Percentiles rank a stretch among this genome's conserved stretches.
Evolutionary conservation across 2,888 invertebrate genomes (phyloP).

Genomic region (Synergus laeviventris): DNA sequence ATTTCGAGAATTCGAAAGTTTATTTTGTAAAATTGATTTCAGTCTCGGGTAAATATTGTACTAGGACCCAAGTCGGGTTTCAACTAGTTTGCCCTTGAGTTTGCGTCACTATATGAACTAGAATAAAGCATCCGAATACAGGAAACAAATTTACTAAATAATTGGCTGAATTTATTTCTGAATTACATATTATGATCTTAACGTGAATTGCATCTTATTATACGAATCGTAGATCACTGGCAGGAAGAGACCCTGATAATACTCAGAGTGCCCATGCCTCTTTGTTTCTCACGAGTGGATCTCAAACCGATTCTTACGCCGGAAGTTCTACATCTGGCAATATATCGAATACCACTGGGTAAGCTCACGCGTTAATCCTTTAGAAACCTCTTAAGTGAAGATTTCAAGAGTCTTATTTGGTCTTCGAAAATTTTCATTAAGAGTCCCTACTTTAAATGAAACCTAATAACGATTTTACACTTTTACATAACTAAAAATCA

Average conservation of each 20-base stretch:
- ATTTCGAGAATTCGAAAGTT: neutral
- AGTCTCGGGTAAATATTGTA: too few relatives aligned
- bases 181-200: conserved; percentile 30
- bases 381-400: conserved; percentile 21
- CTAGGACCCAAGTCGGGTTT: too few relatives aligned
- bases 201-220: conserved; percentile 9
- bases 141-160: neutral
- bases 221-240: conserved; percentile 43
- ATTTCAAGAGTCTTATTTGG: neutral
- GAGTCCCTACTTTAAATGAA: neutral
- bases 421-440: neutral
- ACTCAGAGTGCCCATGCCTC: conserved; percentile 46
- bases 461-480: neutral
- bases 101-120: neutral
- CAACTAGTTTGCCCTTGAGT: too few relatives aligned
- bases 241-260: conserved; percentile 50
- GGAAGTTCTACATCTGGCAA: conserved; percentile 48
- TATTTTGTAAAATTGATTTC: too few relatives aligned
- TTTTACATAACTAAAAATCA: neutral
- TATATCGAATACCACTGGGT: conserved; percentile 51
- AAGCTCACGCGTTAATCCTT: conserved; percentile 42
- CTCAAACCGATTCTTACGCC: conserved; percentile 43
- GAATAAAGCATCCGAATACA: neutral
- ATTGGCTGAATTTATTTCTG: neutral
- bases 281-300: conserved; percentile 45